Evolutionary conservation across 2,797 vertebrate species (phyloP).

Genomic region (Myioborus melanocephalus): DNA sequence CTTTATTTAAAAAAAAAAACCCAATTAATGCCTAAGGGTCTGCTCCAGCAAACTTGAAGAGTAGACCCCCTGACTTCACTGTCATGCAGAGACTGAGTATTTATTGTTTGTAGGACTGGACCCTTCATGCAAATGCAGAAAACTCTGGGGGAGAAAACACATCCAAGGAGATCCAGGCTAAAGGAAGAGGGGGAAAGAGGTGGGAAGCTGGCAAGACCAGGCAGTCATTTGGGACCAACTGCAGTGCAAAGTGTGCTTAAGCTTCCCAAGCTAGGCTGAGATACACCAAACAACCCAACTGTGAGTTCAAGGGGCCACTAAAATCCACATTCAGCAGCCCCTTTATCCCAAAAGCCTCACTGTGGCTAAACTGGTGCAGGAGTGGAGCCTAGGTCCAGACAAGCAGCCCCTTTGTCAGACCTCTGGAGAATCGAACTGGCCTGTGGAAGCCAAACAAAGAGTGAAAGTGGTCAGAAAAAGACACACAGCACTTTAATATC

Average conservation of each 20-base stretch:
- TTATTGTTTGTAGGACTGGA: background rate
- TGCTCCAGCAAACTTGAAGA: background rate
- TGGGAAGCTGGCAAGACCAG: background rate
- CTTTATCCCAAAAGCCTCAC: background rate
- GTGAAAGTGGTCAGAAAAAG: background rate
- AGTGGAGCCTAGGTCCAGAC: background rate
- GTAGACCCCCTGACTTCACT: background rate
- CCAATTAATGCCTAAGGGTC: background rate
- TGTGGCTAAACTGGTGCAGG: background rate
- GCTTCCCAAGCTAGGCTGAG: background rate
- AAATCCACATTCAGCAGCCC: background rate
- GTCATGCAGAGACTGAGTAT: background rate
- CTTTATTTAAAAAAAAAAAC: background rate
- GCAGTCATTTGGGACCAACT: background rate
- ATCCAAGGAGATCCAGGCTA: background rate
- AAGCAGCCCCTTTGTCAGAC: constrained; percentile 13
- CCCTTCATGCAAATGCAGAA: constrained; percentile 28
- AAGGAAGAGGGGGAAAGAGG: constrained; percentile 16
- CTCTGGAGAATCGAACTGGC: background rate
- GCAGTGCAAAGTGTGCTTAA: background rate
- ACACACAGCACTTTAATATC: constrained; percentile 53
- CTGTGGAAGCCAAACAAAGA: background rate
- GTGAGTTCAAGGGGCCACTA: background rate
- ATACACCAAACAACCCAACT: background rate
- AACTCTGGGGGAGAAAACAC: constrained; percentile 20